phyloP scores from a whole-genome alignment of 2,888 invertebrate genomes.

The Mesopsocus fuscifrons region DNA sequence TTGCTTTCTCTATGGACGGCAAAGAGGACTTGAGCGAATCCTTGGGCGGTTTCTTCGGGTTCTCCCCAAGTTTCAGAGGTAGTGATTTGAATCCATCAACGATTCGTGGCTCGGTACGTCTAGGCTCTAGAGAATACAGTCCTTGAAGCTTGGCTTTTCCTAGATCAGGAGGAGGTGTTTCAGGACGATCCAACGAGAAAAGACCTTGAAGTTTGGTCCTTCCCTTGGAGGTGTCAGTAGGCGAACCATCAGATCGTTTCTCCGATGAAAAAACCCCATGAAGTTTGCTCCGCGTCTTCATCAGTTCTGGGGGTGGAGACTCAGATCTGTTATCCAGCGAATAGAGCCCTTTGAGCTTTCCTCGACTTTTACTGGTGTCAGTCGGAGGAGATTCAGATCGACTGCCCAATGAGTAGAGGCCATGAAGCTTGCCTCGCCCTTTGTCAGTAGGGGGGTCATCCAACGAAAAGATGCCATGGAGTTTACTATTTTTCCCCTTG shows the following conservation, averaged over 20 bases:
- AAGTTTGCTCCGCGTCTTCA: too few relatives aligned
- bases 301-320: too few relatives aligned
- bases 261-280: too few relatives aligned
- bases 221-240: neutral
- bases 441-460: neutral
- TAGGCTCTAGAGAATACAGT: constrained; percentile 2
- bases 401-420: too few relatives aligned
- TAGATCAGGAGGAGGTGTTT: too few relatives aligned
- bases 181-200: constrained; percentile 5
- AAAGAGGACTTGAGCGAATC: neutral
- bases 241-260: too few relatives aligned
- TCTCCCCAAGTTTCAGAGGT: neutral
- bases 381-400: too few relatives aligned
- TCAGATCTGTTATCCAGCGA: too few relatives aligned
- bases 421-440: neutral
- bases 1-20: constrained; percentile 15
- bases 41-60: neutral
- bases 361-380: too few relatives aligned
- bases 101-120: neutral
- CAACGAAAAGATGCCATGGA: neutral
- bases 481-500: neutral
- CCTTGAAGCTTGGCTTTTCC: neutral
- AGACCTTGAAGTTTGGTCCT: neutral
- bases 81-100: constrained; percentile 3
- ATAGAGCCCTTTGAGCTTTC: too few relatives aligned